Evolutionary conservation across 2,797 vertebrate genomes (phyloP).

Genomic region (Gallinago solitaria): DNA sequence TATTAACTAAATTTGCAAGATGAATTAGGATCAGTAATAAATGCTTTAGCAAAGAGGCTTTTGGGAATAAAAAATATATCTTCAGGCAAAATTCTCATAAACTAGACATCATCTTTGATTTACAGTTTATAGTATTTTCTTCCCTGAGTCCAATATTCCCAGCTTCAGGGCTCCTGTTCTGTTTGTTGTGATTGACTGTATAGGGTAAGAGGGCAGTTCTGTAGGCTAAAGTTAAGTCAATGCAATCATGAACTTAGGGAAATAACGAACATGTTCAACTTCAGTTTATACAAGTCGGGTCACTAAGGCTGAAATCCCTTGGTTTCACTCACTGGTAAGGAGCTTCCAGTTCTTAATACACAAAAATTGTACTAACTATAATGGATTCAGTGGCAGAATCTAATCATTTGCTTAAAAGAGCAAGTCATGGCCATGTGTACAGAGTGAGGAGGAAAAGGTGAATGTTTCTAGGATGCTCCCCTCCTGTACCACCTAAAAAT

Average conservation of each 20-base stretch:
- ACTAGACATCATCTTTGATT: conserved; percentile 80
- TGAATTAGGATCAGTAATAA: conserved; percentile 79
- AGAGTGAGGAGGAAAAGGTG: background rate
- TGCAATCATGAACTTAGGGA: conserved; percentile 36
- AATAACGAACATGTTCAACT: conserved; percentile 2
- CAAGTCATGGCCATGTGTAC: background rate
- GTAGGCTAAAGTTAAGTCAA: conserved; percentile 52
- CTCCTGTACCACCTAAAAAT: background rate
- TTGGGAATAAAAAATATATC: conserved; percentile 79
- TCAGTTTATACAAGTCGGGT: background rate
- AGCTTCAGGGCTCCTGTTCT: conserved; percentile 60
- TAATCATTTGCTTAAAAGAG: background rate
- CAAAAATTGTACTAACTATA: background rate
- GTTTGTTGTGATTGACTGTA: conserved; percentile 62
- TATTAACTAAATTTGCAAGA: conserved; percentile 80
- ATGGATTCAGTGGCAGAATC: background rate
- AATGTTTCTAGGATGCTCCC: background rate
- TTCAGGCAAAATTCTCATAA: conserved; percentile 77
- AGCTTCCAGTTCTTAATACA: background rate
- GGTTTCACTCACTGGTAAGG: background rate
- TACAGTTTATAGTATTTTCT: conserved; percentile 77
- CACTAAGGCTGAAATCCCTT: background rate
- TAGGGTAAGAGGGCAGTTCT: conserved; percentile 36
- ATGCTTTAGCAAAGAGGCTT: conserved; percentile 78
- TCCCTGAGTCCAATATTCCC: conserved; percentile 64